Evolutionary conservation across 1,140 invertebrate species (phyloP), one percentile per base, ranked within the genome.

Genomic region (Cheumatopsyche charites): DNA sequence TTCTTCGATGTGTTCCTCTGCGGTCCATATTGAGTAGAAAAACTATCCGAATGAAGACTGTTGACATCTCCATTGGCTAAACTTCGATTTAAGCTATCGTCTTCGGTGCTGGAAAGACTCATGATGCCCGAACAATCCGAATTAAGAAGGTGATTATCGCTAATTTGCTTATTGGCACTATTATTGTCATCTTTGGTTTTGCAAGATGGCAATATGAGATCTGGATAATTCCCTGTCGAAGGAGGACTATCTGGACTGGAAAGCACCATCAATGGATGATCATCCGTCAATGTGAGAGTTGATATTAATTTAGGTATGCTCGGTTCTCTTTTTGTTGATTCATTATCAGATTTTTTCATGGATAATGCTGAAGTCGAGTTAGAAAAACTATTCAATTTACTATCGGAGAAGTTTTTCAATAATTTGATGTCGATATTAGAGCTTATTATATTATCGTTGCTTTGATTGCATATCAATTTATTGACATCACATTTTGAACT

Each of bases 161-260:
- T n/a, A n/a, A n/a, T n/a, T n/a, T n/a, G n/a, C 17, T 72, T 70
- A 36, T 62, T 71, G 0, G 11, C 42, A 26, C 12, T 62, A 17
- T 55, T 3, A 23, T 9, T 42, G 21, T 58, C 63, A 2, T 72
- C 67, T 25, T 58, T 62, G n/a, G 17, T 62, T 52, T 55, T 69
- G 9, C 70, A 66, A 11, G 75, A 73, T 17, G 47, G 75, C 12
- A 76, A 23, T 15, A 76, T 72, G 15, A 76, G 47, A 61, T 76
- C 72, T 0, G 75, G 75, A 67, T 76, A 76, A 43, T 76, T 76
- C 25, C 75, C 72, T 0, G 62, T 55, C 3, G 74, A 76, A 13
- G 65, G 72, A 3, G 75, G 75, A 70, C 75, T 76, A n/a, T 76
- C 75, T 5, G 75, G 75, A 70, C 75, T 76, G 0, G 75, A 76